Evolutionary conservation across 92 coral and sea anemone genomes (phyloP).

Genomic region (Heliopora coerulea): DNA sequence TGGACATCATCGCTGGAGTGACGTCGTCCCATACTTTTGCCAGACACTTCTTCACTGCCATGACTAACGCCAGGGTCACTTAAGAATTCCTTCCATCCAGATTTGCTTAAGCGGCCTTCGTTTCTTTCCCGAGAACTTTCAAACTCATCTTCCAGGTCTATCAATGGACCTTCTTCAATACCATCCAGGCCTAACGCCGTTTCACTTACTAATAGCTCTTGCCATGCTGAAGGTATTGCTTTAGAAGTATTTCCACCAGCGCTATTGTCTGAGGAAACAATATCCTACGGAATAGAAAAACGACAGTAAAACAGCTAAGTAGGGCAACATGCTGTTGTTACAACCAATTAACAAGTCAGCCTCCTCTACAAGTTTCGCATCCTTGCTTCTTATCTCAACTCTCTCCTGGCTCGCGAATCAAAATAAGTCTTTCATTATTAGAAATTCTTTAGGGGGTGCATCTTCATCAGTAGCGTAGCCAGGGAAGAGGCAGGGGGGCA

Average conservation of each 20-base stretch:
- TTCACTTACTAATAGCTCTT: constrained; percentile 2
- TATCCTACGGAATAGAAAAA: neutral
- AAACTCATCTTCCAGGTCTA: neutral
- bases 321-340: no score
- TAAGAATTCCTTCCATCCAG: constrained; percentile 37
- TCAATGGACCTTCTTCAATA: constrained; percentile 23
- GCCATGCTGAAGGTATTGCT: constrained; percentile 18
- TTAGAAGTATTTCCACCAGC: neutral
- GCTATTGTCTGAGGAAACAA: neutral
- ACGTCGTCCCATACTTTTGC: neutral
- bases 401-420: no score
- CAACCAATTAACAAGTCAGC: no score
- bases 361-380: no score
- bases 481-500: no score
- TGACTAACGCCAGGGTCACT: constrained; percentile 17
- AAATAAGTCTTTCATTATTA: no score
- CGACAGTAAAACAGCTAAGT: neutral
- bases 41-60: neutral
- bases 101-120: neutral
- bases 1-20: neutral
- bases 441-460: no score
- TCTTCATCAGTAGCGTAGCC: no score
- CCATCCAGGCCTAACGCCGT: constrained; percentile 1
- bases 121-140: neutral
- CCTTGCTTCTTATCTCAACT: no score